phyloP scores from a whole-genome alignment of 2,888 invertebrate species.

The Himalopsyche kuldschensis region DNA sequence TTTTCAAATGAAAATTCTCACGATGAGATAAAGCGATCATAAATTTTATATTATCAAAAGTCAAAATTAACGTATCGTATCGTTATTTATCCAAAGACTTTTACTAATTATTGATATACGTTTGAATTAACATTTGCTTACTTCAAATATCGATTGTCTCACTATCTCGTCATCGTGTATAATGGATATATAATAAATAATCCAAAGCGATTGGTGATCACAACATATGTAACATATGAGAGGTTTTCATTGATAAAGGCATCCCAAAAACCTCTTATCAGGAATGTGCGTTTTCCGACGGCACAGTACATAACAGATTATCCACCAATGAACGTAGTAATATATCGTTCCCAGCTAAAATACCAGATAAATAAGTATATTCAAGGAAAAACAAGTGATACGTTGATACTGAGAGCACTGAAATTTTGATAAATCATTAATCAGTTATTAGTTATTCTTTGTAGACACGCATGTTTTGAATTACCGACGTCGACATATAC shows the following conservation, averaged over 20 bases:
- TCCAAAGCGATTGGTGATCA: too few species aligned
- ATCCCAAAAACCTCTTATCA: slow-evolving; percentile 1
- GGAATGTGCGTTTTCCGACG: background rate
- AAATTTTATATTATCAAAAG: too few species aligned
- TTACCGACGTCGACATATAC: background rate
- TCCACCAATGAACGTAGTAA: background rate
- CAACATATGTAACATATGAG: background rate
- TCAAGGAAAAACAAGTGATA: background rate
- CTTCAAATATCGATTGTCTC: too few species aligned
- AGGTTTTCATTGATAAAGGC: background rate
- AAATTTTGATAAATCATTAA: background rate
- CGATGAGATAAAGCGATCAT: too few species aligned
- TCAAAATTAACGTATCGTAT: too few species aligned
- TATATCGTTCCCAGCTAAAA: background rate
- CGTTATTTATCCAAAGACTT: too few species aligned
- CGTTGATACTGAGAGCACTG: background rate
- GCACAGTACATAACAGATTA: background rate
- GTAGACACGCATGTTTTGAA: background rate
- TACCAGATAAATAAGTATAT: background rate
- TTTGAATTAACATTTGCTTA: too few species aligned
- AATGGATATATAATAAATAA: too few species aligned
- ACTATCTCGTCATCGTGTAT: too few species aligned
- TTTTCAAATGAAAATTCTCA: too few species aligned
- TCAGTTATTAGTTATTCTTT: background rate
- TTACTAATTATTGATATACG: too few species aligned